Evolutionary conservation across 2,797 vertebrate species (phyloP).

Genomic region (Pteronotus mesoamericanus): DNA sequence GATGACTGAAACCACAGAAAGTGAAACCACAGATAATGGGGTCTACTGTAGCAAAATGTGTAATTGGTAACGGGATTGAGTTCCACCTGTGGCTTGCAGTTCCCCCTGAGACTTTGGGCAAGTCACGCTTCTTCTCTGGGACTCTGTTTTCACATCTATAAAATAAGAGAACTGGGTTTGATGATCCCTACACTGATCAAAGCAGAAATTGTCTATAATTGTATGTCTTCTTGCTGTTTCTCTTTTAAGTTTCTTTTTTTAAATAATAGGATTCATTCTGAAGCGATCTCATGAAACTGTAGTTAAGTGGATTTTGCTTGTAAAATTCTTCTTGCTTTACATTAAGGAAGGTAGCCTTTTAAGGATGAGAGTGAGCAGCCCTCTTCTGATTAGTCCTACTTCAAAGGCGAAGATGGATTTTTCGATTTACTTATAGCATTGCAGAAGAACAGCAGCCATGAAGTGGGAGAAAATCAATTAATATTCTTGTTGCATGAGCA

Average conservation of each 20-base stretch:
- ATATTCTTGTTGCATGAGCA: background rate
- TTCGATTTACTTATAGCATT: slow-evolving; percentile 30
- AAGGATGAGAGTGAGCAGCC: background rate
- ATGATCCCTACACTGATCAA: background rate
- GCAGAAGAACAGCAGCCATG: slow-evolving; percentile 44
- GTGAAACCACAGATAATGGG: background rate
- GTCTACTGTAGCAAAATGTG: background rate
- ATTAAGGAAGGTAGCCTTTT: background rate
- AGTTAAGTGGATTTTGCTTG: background rate
- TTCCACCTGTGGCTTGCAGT: background rate
- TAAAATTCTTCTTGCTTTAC: slow-evolving; percentile 47
- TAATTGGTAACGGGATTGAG: background rate
- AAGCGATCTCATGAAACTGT: background rate
- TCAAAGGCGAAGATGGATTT: slow-evolving; percentile 52
- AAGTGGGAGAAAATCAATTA: slow-evolving; percentile 54
- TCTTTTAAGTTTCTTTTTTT: background rate
- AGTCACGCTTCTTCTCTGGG: background rate
- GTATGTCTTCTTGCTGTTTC: background rate
- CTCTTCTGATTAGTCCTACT: slow-evolving; percentile 54
- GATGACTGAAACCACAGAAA: background rate
- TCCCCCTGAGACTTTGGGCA: background rate
- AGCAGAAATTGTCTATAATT: background rate
- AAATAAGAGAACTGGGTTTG: background rate
- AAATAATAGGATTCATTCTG: background rate
- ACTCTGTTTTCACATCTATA: background rate